A percentile compares a stretch with the other conserved stretches of the same genome.
These are phyloP conservation scores for Apodemia hepburni DNA, from an alignment of 2,888 invertebrate species.

Conservation along the genomic window DNA sequence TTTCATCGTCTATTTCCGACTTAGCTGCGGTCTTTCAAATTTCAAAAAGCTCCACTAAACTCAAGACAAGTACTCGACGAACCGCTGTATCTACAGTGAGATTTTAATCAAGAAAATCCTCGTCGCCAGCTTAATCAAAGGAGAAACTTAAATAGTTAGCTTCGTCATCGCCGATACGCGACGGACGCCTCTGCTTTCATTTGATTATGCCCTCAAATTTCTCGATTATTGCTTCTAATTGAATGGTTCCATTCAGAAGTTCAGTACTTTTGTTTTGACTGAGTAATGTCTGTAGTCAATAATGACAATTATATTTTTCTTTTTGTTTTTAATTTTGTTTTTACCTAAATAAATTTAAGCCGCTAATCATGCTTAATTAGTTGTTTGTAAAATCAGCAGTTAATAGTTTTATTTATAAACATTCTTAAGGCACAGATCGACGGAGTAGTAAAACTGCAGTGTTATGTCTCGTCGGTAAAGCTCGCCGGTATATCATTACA, in stretches of 20 bases:
- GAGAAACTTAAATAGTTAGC: conserved; percentile 52
- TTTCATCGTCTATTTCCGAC: conserved; percentile 29
- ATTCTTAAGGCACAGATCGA: no score
- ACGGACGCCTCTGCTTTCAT: conserved; percentile 31
- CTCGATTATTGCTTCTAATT: conserved; percentile 20
- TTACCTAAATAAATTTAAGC: no score
- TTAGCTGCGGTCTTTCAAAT: conserved; percentile 43
- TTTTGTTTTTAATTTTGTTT: no score
- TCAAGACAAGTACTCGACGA: conserved; percentile 29
- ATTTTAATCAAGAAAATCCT: conserved; percentile 65
- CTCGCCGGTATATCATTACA: no score
- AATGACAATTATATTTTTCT: no score
- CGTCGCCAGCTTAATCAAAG: conserved; percentile 58
- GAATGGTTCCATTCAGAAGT: conserved; percentile 3
- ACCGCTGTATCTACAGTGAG: conserved; percentile 41
- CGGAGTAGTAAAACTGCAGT: no score
- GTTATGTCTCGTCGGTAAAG: no score
- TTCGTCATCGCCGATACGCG: conserved; percentile 31
- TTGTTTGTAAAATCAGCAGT: no score
- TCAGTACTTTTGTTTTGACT: not conserved
- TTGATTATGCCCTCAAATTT: conserved; percentile 45
- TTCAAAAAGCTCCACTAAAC: conserved; percentile 47
- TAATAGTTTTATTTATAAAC: no score
- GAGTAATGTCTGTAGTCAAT: not conserved
- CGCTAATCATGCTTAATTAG: no score